Percentiles rank a stretch among this genome's conserved stretches.
Conservation (phyloP, 2,797 vertebrate genomes). For the Schizopygopsis pylzovi region DNA sequence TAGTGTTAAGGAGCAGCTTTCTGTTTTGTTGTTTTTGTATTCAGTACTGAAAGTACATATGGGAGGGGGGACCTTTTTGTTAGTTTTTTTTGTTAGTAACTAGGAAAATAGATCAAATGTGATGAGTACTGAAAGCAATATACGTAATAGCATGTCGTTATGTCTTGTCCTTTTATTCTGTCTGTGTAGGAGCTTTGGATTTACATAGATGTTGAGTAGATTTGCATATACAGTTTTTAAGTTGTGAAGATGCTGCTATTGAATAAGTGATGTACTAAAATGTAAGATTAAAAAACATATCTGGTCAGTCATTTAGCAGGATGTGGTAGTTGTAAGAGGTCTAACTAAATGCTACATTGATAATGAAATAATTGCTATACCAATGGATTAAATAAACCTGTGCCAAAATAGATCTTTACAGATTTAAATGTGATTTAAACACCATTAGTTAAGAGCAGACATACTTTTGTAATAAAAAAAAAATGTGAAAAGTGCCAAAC, state of each 20-base stretch:
- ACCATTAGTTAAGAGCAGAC: slow-evolving; percentile 76
- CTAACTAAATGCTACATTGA: slow-evolving; percentile 71
- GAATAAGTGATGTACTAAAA: slow-evolving; percentile 81
- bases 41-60: slow-evolving; percentile 63
- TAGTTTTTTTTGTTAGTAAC: slow-evolving; percentile 64
- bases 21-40: slow-evolving; percentile 66
- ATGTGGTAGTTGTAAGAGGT: slow-evolving; percentile 74
- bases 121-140: slow-evolving; percentile 87
- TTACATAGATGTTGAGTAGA: slow-evolving; percentile 78
- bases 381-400: slow-evolving; percentile 77
- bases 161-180: slow-evolving; percentile 77
- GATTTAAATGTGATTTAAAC: slow-evolving; percentile 76
- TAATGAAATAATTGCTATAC: slow-evolving; percentile 71
- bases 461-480: slow-evolving; percentile 80
- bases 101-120: slow-evolving; percentile 79
- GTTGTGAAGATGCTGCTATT: slow-evolving; percentile 86
- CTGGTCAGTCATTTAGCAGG: slow-evolving; percentile 78
- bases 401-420: slow-evolving; percentile 82
- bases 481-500: slow-evolving; percentile 89
- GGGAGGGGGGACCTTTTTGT: slow-evolving; percentile 56
- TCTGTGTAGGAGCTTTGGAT: slow-evolving; percentile 79
- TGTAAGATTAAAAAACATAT: slow-evolving; percentile 79
- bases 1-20: slow-evolving; percentile 62
- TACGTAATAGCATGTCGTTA: slow-evolving; percentile 81
- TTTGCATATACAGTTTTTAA: slow-evolving; percentile 76